These are phyloP conservation scores for Drepanosiphum platanoidis DNA, from an alignment of 2,888 invertebrate species.

Conservation along the genomic window DNA sequence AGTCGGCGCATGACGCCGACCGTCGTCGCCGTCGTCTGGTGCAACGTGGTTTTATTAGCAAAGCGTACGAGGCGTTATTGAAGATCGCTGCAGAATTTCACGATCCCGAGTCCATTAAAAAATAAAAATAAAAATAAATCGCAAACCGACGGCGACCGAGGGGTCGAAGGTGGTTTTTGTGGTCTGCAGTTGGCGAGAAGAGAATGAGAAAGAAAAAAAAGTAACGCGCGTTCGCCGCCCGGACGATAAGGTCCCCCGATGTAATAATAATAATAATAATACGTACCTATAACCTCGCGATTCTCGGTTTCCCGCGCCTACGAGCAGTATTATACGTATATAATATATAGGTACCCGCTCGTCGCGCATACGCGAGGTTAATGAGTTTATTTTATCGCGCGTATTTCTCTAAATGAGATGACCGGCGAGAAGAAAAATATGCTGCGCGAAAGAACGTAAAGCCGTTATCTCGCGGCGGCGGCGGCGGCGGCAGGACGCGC, in stretches of 20 bases:
- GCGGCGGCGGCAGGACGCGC: too few species aligned
- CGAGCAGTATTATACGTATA: not conserved
- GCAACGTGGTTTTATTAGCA: constrained; percentile 37
- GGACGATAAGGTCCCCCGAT: not conserved
- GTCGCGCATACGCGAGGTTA: constrained; percentile 12
- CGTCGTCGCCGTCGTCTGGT: not conserved
- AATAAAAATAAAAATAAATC: constrained; percentile 10
- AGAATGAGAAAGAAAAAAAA: not conserved
- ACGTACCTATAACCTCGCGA: not conserved
- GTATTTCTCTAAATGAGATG: not conserved
- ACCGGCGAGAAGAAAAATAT: not conserved
- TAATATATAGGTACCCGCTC: not conserved
- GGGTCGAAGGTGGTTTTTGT: constrained; percentile 24
- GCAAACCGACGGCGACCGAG: constrained; percentile 4
- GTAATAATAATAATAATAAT: not conserved
- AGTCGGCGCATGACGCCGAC: not conserved
- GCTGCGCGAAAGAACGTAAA: not conserved
- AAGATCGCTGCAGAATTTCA: constrained; percentile 18
- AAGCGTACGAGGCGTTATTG: constrained; percentile 1
- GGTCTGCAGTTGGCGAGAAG: not conserved
- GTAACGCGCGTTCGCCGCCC: not conserved
- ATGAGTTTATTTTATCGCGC: constrained; percentile 21
- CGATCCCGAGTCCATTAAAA: constrained; percentile 39
- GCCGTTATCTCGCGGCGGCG: not conserved
- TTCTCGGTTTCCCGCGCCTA: not conserved